A percentile compares a stretch with the other conserved stretches of the same genome.
Conservation (phyloP, 2,797 vertebrate species). For the Chelon labrosus region DNA sequence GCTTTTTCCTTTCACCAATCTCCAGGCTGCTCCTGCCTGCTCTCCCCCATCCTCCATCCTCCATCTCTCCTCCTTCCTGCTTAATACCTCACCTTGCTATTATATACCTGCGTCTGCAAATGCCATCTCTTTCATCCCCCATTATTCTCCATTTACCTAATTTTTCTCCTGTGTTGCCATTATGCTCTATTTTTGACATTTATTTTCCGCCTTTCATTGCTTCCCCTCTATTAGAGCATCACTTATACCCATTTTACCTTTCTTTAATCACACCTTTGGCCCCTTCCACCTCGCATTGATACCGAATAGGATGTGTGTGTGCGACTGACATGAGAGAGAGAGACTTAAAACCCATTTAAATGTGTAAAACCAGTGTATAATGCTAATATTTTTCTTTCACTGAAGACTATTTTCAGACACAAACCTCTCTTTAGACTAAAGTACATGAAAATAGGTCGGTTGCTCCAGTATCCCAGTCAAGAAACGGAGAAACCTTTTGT, state of each 20-base stretch:
- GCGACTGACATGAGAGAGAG: constrained; percentile 6
- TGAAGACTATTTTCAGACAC: neutral
- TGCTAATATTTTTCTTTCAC: neutral
- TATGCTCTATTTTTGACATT: constrained; percentile 63
- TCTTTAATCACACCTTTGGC: constrained; percentile 41
- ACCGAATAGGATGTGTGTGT: neutral
- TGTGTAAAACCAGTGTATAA: constrained; percentile 9
- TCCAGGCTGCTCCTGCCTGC: constrained; percentile 26
- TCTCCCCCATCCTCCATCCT: constrained; percentile 16
- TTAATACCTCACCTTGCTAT: constrained; percentile 63
- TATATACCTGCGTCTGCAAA: constrained; percentile 69
- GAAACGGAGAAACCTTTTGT: neutral
- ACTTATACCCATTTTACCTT: constrained; percentile 26
- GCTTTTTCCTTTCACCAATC: constrained; percentile 50
- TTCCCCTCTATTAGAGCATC: constrained; percentile 41
- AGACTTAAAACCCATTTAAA: constrained; percentile 20
- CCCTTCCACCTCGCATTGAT: constrained; percentile 10
- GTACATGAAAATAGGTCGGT: neutral
- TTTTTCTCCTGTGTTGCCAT: constrained; percentile 55
- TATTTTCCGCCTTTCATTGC: constrained; percentile 47
- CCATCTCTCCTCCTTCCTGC: constrained; percentile 40
- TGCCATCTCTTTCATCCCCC: constrained; percentile 65
- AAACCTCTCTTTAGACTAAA: constrained; percentile 5
- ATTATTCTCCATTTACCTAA: constrained; percentile 69
- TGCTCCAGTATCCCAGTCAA: neutral